Evolutionary conservation across 2,888 invertebrate genomes (phyloP).

Genomic region (Xylota sylvarum): DNA sequence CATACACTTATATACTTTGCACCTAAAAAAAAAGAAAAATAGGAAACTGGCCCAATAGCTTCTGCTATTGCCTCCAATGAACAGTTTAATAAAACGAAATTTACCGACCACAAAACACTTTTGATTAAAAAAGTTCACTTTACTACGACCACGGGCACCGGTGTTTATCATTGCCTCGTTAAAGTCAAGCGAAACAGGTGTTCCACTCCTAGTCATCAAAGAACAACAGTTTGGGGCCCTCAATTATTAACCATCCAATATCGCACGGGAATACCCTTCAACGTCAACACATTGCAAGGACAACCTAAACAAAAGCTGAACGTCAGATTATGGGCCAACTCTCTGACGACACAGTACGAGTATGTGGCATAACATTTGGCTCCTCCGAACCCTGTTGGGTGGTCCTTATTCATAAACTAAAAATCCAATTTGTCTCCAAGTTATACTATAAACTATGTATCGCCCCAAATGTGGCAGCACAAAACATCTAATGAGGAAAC

Average conservation of each 20-base stretch:
- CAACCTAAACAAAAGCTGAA: conserved; percentile 19
- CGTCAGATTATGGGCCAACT: conserved; percentile 36
- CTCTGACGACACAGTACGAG: background rate
- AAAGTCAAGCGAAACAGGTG: conserved; percentile 51
- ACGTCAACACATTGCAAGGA: conserved; percentile 4
- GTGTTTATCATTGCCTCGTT: conserved; percentile 56
- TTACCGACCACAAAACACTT: background rate
- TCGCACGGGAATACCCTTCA: conserved; percentile 3
- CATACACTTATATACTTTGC: background rate
- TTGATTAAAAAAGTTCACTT: conserved; percentile 62
- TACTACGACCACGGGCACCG: conserved; percentile 9
- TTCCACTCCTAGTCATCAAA: conserved; percentile 21
- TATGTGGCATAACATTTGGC: background rate
- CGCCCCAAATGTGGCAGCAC: conserved; percentile 57
- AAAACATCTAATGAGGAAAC: conserved; percentile 65
- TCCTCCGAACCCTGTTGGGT: background rate
- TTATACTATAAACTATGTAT: conserved; percentile 64
- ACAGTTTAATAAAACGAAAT: conserved; percentile 23
- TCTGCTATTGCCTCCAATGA: conserved; percentile 6
- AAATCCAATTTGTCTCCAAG: conserved; percentile 68
- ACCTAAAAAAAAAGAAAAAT: background rate
- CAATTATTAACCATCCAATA: conserved; percentile 47
- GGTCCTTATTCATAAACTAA: conserved; percentile 55
- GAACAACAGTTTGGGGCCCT: conserved; percentile 13
- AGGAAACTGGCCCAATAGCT: background rate